A percentile compares a stretch with the other conserved stretches of the same genome.
Evolutionary conservation across 2,113 vertebrate genomes (phyloP).

Genomic region (Anguilla japonica): DNA sequence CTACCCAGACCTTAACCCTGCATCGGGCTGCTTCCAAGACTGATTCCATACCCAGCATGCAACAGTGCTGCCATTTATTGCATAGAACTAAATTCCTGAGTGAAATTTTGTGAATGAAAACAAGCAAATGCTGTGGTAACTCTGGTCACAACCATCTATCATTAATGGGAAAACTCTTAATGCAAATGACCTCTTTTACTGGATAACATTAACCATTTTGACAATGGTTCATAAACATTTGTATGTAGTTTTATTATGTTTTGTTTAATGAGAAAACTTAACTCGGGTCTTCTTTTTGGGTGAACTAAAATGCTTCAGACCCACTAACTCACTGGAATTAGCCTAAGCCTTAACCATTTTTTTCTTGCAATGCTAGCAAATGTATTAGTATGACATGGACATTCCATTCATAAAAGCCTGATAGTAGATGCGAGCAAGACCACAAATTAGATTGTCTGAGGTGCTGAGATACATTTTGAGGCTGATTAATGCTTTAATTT

Average conservation of each 20-base stretch:
- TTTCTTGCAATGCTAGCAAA: not conserved
- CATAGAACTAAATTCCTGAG: not conserved
- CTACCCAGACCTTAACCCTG: not conserved
- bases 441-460: not conserved
- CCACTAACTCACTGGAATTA: not conserved
- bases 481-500: conserved; percentile 8
- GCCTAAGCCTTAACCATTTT: not conserved
- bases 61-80: not conserved
- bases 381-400: not conserved
- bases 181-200: not conserved
- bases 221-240: not conserved
- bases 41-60: not conserved
- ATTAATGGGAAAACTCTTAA: not conserved
- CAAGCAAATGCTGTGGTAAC: not conserved
- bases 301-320: too few relatives aligned
- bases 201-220: not conserved
- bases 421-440: not conserved
- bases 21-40: not conserved
- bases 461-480: not conserved
- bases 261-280: too few relatives aligned
- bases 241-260: too few relatives aligned
- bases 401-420: not conserved
- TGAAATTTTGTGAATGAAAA: not conserved
- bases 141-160: not conserved
- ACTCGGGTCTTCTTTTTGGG: too few relatives aligned